Evolutionary conservation across 2,888 invertebrate genomes (phyloP).

Genomic region (Crocallis elinguaria): DNA sequence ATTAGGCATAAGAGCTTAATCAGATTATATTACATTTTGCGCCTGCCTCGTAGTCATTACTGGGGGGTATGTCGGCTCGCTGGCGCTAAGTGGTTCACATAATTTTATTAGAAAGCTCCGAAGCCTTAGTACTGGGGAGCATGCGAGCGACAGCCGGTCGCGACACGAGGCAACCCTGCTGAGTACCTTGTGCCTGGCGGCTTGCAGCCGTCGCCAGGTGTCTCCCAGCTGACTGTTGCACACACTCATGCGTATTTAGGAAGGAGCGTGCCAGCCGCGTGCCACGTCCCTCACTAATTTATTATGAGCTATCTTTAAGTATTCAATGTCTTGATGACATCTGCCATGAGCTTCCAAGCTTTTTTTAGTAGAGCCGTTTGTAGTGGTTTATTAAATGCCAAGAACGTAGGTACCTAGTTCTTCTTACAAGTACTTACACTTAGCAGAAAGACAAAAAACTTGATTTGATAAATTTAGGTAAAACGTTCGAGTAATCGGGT

Average conservation of each 20-base stretch:
- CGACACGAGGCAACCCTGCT: constrained; percentile 20
- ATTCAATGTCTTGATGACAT: constrained; percentile 25
- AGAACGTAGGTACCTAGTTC: too few relatives aligned
- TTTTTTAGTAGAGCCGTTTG: constrained; percentile 1
- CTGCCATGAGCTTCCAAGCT: constrained; percentile 11
- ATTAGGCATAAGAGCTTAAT: constrained; percentile 30
- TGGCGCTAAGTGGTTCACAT: constrained; percentile 47
- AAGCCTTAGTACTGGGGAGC: constrained; percentile 56
- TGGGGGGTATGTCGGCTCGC: constrained; percentile 28
- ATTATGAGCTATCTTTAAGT: constrained; percentile 46
- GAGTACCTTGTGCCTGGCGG: background rate
- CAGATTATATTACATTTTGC: constrained; percentile 32
- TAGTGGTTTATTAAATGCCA: too few relatives aligned
- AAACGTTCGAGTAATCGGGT: too few relatives aligned
- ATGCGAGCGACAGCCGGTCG: constrained; percentile 15
- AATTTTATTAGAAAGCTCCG: constrained; percentile 59
- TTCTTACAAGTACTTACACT: too few relatives aligned
- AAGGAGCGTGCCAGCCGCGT: constrained; percentile 72
- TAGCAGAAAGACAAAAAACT: too few relatives aligned
- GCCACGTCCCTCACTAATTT: constrained; percentile 51
- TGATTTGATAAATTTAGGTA: too few relatives aligned
- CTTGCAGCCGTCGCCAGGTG: constrained; percentile 59
- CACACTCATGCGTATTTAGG: constrained; percentile 42
- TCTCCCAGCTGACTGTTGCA: constrained; percentile 61
- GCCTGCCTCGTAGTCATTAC: constrained; percentile 24